These are phyloP conservation scores for Poecilia velifera DNA, from an alignment of 2,797 vertebrate species.

Conservation along the genomic window DNA sequence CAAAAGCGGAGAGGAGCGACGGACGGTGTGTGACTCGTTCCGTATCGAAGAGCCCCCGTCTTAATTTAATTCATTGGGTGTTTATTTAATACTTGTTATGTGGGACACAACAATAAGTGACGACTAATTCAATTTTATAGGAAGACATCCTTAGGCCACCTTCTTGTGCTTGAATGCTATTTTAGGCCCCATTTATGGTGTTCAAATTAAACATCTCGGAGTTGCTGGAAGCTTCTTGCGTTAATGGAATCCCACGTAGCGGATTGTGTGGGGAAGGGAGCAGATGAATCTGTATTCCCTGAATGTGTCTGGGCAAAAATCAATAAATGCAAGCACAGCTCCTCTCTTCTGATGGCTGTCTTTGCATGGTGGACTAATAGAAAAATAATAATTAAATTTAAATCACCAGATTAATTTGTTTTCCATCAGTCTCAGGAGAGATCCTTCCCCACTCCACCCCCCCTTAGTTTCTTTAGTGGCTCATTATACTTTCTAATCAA, in stretches of 20 bases:
- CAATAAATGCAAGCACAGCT: constrained; percentile 96
- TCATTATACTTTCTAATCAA: constrained; percentile 97
- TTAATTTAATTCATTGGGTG: constrained; percentile 95
- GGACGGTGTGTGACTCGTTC: constrained; percentile 71
- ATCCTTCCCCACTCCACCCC: constrained; percentile 81
- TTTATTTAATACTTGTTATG: constrained; percentile 93
- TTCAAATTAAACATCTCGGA: constrained; percentile 97
- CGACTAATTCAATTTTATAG: constrained; percentile 92
- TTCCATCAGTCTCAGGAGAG: constrained; percentile 89
- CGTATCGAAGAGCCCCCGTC: constrained; percentile 85
- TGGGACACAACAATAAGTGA: constrained; percentile 89
- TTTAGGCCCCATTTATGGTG: constrained; percentile 92
- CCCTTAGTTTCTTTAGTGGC: constrained; percentile 88
- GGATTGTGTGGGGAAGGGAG: constrained; percentile 70
- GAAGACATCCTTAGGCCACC: constrained; percentile 90
- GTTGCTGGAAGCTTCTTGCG: constrained; percentile 90
- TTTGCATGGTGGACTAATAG: constrained; percentile 87
- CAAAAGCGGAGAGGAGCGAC: constrained; percentile 84
- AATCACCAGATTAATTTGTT: constrained; percentile 94
- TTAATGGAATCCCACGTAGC: constrained; percentile 92
- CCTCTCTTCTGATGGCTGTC: constrained; percentile 88
- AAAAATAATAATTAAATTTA: constrained; percentile 98
- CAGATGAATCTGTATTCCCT: constrained; percentile 82
- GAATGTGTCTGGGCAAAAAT: constrained; percentile 93
- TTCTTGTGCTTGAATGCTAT: constrained; percentile 85